Percentiles rank a stretch among this genome's conserved stretches.
phyloP scores from a whole-genome alignment of 1,140 invertebrate genomes.

The Eueides isabella region DNA sequence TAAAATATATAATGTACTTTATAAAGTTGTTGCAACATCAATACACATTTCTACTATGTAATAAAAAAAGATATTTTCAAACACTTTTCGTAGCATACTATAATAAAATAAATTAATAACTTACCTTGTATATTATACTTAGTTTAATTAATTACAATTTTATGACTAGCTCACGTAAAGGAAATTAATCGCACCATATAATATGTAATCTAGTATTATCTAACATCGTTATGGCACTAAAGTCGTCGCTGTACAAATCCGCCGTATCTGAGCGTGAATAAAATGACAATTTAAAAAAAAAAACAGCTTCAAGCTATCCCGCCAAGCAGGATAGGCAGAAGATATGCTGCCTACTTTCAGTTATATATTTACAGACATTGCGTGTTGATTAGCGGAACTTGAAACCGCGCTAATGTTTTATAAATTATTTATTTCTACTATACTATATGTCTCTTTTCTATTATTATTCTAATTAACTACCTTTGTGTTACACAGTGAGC shows the following conservation, averaged over 20 bases:
- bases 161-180: conserved; percentile 69
- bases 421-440: neutral
- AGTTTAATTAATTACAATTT: conserved; percentile 54
- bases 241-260: conserved; percentile 18
- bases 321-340: no score
- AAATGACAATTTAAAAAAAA: neutral
- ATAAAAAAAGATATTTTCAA: conserved; percentile 35
- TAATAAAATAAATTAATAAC: conserved; percentile 50
- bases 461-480: neutral
- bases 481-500: neutral
- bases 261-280: neutral
- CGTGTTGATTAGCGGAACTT: no score
- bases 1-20: neutral
- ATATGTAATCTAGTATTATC: conserved; percentile 37
- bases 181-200: conserved; percentile 54
- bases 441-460: neutral
- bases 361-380: no score
- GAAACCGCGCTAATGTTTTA: neutral
- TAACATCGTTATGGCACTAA: conserved; percentile 56
- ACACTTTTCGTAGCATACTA: conserved; percentile 30
- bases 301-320: no score
- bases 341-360: no score
- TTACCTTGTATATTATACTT: conserved; percentile 35
- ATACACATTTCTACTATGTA: neutral
- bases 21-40: neutral